Base-by-base conservation (phyloP, 2,797 vertebrate species). In the Margarornis squamiger region DNA sequence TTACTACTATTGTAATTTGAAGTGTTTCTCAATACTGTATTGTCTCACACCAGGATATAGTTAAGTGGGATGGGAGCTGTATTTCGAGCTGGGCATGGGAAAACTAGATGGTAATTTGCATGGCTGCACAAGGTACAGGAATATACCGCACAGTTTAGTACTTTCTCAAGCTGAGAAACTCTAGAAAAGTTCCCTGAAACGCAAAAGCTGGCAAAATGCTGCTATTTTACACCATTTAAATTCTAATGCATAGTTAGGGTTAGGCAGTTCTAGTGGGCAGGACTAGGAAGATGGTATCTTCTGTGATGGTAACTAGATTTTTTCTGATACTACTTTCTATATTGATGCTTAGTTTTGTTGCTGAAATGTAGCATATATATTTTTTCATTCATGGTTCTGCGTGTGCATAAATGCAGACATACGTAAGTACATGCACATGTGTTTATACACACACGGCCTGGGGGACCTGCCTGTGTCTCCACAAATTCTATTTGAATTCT, bases 91-190 rank as follows among this genome's bases (percentile, higher is more conserved):
- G 23, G 45, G 73, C 75, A 54, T 86, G 76, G 85, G 86, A 92
- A 96, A 94, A 80, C 54, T n/a, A 73, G 48, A 36, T 59, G 30
- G 14, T 58, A n/a, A 82, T 93, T 88, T 77, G 63, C 85, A 90
- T 71, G 55, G 75, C 39, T 91, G 63, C 43, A 62, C 43, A 74
- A 94, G 85, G 81, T 80, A 77, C 41, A 75, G 34, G 41, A 86
- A 86, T 84, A 27, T 62, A 71, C 29, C 41, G 16, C 49, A 27
- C 21, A 48, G 49, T 55, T 67, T 75, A 41, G 65, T 30, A 41
- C n/a, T 46, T 80, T 92, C 83, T 81, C 68, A 80, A 75, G 71
- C 62, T 41, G 63, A 61, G 82, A 92, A 91, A 58, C 48, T 63
- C 27, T 7, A 63, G 39, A 83, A 82, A 91, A 23, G 29, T 73